Evolutionary conservation across 1,140 invertebrate genomes (phyloP).

Genomic region (Eciton burchellii): DNA sequence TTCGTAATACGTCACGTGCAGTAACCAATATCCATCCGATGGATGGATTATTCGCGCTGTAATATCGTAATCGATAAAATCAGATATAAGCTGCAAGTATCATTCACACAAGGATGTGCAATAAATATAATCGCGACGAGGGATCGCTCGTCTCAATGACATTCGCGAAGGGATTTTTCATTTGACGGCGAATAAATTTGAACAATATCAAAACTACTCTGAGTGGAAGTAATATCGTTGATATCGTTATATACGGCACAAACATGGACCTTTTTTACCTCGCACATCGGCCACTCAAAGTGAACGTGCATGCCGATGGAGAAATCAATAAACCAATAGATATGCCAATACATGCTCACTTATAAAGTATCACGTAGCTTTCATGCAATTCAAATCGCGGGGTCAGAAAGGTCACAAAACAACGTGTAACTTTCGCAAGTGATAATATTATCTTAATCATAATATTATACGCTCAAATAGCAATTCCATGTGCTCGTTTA

Average conservation of each 20-base stretch:
- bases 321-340: slow-evolving; percentile 73
- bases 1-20: slow-evolving; percentile 32
- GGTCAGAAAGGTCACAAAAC: background rate
- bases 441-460: too few species aligned
- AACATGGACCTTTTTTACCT: slow-evolving; percentile 69
- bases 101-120: slow-evolving; percentile 23
- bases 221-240: slow-evolving; percentile 29
- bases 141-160: slow-evolving; percentile 37
- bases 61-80: slow-evolving; percentile 50
- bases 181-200: slow-evolving; percentile 54
- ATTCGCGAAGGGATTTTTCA: slow-evolving; percentile 24
- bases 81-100: slow-evolving; percentile 9
- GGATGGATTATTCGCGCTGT: slow-evolving; percentile 51
- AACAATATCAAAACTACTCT: slow-evolving; percentile 63
- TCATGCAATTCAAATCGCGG: slow-evolving; percentile 11
- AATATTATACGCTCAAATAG: too few species aligned
- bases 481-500: too few species aligned
- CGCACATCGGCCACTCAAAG: slow-evolving; percentile 69
- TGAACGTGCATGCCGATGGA: slow-evolving; percentile 66
- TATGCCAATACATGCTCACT: slow-evolving; percentile 66
- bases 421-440: too few species aligned
- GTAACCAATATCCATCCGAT: slow-evolving; percentile 15
- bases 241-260: slow-evolving; percentile 20
- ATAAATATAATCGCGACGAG: slow-evolving; percentile 40
- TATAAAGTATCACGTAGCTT: slow-evolving; percentile 63